Percentiles rank a stretch among this genome's conserved stretches.
Conservation (phyloP, 2,888 invertebrate species). For the Thyatira batis region DNA sequence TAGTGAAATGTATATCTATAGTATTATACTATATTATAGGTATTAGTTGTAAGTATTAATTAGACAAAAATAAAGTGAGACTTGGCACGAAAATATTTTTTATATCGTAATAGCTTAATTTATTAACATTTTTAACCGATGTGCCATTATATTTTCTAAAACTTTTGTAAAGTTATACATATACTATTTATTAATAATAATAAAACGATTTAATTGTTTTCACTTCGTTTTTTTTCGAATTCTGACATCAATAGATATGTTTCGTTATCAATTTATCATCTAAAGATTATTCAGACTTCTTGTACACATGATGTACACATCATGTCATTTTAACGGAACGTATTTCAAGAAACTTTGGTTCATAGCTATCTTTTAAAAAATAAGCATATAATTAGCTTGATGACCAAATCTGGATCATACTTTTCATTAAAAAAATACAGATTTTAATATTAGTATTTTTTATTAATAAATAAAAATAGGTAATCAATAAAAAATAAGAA, state of each 20-base stretch:
- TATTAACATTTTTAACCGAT: background rate
- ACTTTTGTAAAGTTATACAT: background rate
- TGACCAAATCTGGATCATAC: too few species aligned
- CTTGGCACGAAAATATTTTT: background rate
- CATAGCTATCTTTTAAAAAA: too few species aligned
- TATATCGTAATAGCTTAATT: background rate
- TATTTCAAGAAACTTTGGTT: too few species aligned
- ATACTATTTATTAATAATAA: background rate
- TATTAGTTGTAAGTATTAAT: background rate
- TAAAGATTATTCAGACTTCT: background rate
- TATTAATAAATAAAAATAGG: too few species aligned
- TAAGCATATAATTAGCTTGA: too few species aligned
- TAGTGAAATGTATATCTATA: background rate
- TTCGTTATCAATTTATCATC: background rate
- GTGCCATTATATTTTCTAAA: background rate
- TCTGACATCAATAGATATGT: background rate
- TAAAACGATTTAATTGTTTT: background rate
- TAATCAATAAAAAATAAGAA: too few species aligned
- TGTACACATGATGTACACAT: background rate
- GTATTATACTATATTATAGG: background rate
- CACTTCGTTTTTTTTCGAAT: background rate
- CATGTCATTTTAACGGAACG: conserved; percentile 12
- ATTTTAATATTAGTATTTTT: too few species aligned
- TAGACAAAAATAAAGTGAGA: background rate
- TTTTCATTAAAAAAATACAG: too few species aligned